Evolutionary conservation across 2,888 invertebrate genomes (phyloP), one percentile per base, ranked within the genome.

Genomic region (Thereva unica): DNA sequence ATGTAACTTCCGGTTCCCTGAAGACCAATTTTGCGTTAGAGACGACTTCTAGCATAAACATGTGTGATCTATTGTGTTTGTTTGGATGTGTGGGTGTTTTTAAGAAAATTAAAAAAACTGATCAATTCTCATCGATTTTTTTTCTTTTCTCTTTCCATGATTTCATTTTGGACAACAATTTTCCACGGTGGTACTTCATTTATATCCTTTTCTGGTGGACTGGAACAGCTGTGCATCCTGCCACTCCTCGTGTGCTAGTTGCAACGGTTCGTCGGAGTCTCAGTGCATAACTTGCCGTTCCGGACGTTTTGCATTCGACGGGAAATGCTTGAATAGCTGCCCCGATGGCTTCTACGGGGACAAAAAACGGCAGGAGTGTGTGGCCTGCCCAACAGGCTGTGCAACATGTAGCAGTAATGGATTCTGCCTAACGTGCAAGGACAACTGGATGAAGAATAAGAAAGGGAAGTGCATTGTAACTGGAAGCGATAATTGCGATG

Each of bases 221-320:
- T 5, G 5, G 37, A 49, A n/a, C 47, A 89, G 89, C 75, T 93
- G 93, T 78, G 86, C 88, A 42, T 85, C 87, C 57, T 93, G 93
- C 76, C 91, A 93, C 80, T 80, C 86, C 57, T 86, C 89, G 35
- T 93, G 93, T 78, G 89, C 89, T 75, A 90, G 92, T 35, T 93
- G 93, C 78, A 87, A 86, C 72, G 93, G 92, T 40, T 86, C 90
- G 10, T 86, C 87, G 41, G 89, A 89, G 74, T 84, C 87, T 35
- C 90, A 92, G 75, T 95, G 94, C 81, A 89, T 93, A 73, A 87
- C 89, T 9, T 95, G 95, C 80, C 88, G 88, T 69, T 82, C 87
- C 44, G 89, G 89, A 56, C 85, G 85, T 68, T 91, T 87, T 77
- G 86, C 89, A 68, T 83, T 87, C 73, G 86, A 89, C 71, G 91